These are phyloP conservation scores for Acrossocheilus wenchowensis DNA, from an alignment of 2,797 vertebrate genomes.

Conservation along the genomic window DNA sequence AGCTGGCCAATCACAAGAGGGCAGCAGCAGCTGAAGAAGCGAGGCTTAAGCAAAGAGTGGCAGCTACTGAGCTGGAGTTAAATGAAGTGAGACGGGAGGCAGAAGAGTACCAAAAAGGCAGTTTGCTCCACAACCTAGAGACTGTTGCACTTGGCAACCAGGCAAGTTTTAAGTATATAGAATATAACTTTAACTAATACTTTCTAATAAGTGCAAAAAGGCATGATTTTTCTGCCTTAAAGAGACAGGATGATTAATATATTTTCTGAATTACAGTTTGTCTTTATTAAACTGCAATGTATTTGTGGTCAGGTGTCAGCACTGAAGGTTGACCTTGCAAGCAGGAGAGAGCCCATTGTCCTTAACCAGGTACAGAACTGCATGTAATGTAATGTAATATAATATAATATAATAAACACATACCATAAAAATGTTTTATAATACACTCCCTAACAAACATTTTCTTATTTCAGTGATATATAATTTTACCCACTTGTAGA, in stretches of 20 bases:
- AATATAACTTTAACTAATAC: not conserved
- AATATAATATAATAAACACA: not conserved
- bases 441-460: not conserved
- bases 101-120: constrained; percentile 64
- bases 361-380: constrained; percentile 63
- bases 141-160: constrained; percentile 64
- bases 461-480: not conserved
- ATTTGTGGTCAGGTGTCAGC: constrained; percentile 68
- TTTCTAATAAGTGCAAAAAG: not conserved
- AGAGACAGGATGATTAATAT: not conserved
- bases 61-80: constrained; percentile 68
- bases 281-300: constrained; percentile 9
- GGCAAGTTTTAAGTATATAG: constrained; percentile 62
- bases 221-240: not conserved
- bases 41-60: constrained; percentile 68
- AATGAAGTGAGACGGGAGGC: constrained; percentile 57
- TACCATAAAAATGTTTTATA: not conserved
- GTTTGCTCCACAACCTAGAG: constrained; percentile 59
- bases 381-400: not conserved
- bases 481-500: not conserved
- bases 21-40: constrained; percentile 65
- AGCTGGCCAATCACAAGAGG: constrained; percentile 67
- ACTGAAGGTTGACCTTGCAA: constrained; percentile 72
- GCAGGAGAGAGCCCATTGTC: constrained; percentile 69
- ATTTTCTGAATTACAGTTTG: not conserved